A percentile compares a stretch with the other conserved stretches of the same genome.
Evolutionary conservation across 37 sponge, comb jelly and placozoan species (phyloP).

Genomic region (Aphrocallistes beatrix): DNA sequence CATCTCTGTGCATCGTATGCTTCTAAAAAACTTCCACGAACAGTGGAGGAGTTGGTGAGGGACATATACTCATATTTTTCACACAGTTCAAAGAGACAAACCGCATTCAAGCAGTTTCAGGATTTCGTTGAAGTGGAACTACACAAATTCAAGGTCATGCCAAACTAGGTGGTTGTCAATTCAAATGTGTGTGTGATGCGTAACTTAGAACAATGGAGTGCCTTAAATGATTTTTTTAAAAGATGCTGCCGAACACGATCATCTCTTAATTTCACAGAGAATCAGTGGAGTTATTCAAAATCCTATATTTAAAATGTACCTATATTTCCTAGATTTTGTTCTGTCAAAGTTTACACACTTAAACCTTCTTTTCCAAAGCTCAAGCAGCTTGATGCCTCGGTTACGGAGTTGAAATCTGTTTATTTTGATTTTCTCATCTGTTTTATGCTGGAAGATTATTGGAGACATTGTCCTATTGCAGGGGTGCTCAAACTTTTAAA

Average conservation of each 20-base stretch:
- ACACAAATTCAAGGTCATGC: background rate
- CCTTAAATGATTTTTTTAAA: background rate
- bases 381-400: no score
- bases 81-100: conserved; percentile 14
- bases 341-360: background rate
- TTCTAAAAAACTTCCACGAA: conserved; percentile 19
- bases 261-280: background rate
- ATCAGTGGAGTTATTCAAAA: background rate
- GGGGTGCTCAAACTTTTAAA: no score
- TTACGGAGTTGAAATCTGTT: background rate
- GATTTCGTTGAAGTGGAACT: background rate
- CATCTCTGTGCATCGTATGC: conserved; percentile 18
- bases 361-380: conserved; percentile 11
- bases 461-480: no score
- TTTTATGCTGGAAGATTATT: background rate
- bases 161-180: background rate
- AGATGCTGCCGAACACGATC: background rate
- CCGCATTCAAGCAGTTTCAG: conserved; percentile 17
- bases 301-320: background rate
- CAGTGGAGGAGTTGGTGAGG: background rate
- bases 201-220: conserved; percentile 11
- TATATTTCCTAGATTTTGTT: background rate
- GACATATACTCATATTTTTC: background rate
- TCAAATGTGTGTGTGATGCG: background rate
- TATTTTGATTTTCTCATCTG: background rate